Base-by-base conservation (phyloP, 2,888 invertebrate species). In the Panorpa germanica region DNA sequence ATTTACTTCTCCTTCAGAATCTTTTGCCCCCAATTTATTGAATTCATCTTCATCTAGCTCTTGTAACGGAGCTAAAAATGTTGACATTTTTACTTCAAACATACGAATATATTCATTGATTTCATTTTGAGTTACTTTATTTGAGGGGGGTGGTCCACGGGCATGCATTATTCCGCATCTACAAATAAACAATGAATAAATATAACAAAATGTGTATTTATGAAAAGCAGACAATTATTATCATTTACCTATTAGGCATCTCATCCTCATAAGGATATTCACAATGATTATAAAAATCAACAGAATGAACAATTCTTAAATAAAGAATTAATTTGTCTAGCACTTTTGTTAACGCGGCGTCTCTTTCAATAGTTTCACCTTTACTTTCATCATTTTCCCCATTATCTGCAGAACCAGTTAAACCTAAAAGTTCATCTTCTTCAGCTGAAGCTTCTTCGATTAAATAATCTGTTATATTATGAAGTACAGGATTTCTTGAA, bases 121-220 rank as follows among this genome's bases (percentile, higher is more conserved):
- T 57, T 75, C 81, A 28, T 48, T 50, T 31, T 36, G 42, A 1
- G 47, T 38, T 38, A 78, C 72, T 57, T 86, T 88, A 31, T 76
- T 73, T 6, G 72, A 65, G 0, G 93, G 90, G 0, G 83, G 68
- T 7, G 77, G 74, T 3, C 93, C 93, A 27, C 98, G 67, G 0
- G 91, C 91, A 48, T 98, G 98, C 65, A 99, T 83, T 40, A 99
- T 91, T 7, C 96, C 96, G 53, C 96, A 93, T n/a, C n/a, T n/a
- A n/a, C n/a, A n/a, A n/a, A n/a, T n/a, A n/a, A n/a, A n/a, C n/a
- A n/a, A n/a, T n/a, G n/a, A n/a, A n/a, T n/a, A n/a, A n/a, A n/a
- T n/a, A n/a, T n/a, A n/a, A n/a, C n/a, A n/a, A n/a, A n/a, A n/a
- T n/a, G n/a, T n/a, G n/a, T n/a, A n/a, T n/a, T n/a, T n/a, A n/a